Conservation (phyloP, 2,888 invertebrate species). For the Acleris emargana region DNA sequence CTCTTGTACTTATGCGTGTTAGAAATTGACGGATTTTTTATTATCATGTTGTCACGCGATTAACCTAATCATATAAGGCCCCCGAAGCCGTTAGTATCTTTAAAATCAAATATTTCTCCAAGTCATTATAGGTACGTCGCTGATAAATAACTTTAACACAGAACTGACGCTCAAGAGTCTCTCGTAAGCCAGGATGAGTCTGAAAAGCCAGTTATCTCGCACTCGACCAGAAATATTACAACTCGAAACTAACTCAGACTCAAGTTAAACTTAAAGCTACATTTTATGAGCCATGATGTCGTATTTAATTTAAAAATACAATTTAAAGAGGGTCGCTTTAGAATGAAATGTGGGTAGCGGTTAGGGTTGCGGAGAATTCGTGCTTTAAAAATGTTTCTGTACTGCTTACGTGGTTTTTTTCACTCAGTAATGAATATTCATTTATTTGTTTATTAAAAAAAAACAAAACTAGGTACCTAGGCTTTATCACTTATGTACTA, state of each 20-base stretch:
- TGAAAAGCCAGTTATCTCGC: conserved; percentile 42
- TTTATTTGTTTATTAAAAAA: no score
- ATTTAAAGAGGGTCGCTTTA: conserved; percentile 11
- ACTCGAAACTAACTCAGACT: conserved; percentile 52
- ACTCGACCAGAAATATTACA: conserved; percentile 49
- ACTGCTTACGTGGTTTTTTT: no score
- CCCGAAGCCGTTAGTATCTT: no score
- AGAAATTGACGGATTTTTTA: no score
- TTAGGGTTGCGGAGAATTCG: background rate
- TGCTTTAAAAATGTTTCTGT: no score
- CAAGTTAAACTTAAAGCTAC: conserved; percentile 48
- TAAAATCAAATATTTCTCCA: no score
- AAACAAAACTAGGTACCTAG: no score
- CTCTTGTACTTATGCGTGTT: no score
- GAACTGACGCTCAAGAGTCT: background rate
- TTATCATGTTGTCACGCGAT: no score
- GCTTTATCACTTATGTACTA: no score
- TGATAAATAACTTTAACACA: background rate
- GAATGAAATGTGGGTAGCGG: background rate
- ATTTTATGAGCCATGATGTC: conserved; percentile 41
- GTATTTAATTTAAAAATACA: conserved; percentile 34
- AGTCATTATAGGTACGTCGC: background rate
- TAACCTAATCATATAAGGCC: no score
- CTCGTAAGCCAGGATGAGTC: conserved; percentile 23
- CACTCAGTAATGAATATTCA: no score